Conservation (phyloP, 2,113 vertebrate genomes). For the Syrrhaptes paradoxus region DNA sequence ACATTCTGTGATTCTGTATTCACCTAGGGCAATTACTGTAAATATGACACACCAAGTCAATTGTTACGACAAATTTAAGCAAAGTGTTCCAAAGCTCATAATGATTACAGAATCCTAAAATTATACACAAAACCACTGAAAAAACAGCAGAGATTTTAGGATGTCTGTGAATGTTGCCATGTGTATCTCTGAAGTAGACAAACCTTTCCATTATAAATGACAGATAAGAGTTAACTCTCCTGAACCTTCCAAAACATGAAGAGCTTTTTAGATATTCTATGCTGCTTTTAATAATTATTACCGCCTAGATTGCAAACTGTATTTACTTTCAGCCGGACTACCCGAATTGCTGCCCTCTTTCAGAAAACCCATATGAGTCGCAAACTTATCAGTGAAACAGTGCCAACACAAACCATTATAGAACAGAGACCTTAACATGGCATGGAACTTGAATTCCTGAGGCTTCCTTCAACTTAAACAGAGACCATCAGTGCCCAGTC, state of each 20-base stretch:
- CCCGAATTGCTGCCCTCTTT: not conserved
- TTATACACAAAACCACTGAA: not conserved
- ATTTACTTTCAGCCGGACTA: not conserved
- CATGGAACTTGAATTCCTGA: not conserved
- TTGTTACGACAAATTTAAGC: not conserved
- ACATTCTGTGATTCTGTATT: too few relatives aligned
- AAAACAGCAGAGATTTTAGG: not conserved
- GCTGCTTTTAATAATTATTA: not conserved
- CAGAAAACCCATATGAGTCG: accelerated
- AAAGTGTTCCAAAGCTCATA: not conserved
- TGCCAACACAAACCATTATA: not conserved
- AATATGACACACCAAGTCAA: not conserved
- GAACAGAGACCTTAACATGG: not conserved
- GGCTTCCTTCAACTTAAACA: not conserved
- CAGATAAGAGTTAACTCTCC: not conserved
- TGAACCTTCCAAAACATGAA: not conserved
- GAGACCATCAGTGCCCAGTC: not conserved
- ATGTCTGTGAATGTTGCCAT: not conserved
- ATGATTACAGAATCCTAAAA: not conserved
- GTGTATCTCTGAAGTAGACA: not conserved
- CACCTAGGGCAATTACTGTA: not conserved
- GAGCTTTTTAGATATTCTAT: not conserved
- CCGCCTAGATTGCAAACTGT: not conserved
- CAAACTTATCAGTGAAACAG: not conserved
- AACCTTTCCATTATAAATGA: not conserved